Conservation (phyloP, 2,113 vertebrate genomes). For the Neomonachus schauinslandi region DNA sequence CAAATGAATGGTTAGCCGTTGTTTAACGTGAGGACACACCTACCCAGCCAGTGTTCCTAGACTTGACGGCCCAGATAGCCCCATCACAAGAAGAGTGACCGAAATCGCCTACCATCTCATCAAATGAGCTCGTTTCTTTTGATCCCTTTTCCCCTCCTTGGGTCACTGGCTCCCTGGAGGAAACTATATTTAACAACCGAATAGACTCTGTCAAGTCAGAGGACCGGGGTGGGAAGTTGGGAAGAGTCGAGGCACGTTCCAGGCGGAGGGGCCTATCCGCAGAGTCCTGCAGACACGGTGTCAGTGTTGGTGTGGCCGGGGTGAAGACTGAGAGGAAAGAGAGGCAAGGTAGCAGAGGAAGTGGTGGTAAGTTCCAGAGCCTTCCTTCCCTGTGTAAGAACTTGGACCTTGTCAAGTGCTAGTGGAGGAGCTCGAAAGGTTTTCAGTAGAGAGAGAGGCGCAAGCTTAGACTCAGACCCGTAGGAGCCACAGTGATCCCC, state of each 20-base stretch:
- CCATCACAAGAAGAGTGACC: neutral
- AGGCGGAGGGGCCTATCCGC: too few species aligned
- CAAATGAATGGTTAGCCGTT: neutral
- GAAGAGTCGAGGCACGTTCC: accelerated
- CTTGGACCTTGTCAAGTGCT: neutral
- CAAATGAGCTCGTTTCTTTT: neutral
- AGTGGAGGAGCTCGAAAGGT: neutral
- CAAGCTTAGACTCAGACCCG: neutral
- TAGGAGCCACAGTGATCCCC: neutral
- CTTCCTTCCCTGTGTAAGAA: neutral
- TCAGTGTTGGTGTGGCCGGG: accelerated
- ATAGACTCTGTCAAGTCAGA: neutral
- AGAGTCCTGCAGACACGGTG: neutral
- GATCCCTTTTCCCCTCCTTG: neutral
- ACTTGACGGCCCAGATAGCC: neutral
- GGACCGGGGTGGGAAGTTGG: neutral
- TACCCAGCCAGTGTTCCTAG: too few species aligned
- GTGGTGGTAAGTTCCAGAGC: accelerated
- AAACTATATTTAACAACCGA: neutral
- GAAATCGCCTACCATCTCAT: neutral
- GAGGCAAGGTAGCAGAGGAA: neutral
- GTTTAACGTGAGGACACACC: accelerated
- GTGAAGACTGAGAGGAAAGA: neutral
- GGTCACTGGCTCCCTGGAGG: neutral
- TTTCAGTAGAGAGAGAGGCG: neutral